Conservation (phyloP, 37 sponge, comb jelly and placozoan species). For the Ianthella basta region DNA sequence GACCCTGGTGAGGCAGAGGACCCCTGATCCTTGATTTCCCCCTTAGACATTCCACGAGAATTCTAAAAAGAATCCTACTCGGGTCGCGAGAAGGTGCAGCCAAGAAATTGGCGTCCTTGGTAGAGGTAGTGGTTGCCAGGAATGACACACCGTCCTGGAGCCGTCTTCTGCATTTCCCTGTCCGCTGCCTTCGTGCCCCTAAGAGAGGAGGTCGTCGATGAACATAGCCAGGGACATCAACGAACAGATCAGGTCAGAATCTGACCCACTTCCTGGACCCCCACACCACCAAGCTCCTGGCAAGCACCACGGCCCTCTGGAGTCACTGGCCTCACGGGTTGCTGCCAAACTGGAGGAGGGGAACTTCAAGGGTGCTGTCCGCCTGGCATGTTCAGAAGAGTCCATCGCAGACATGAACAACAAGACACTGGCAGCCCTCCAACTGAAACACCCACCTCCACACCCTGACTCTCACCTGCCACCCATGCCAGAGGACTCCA, state of each 20-base stretch:
- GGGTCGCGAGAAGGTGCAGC: not conserved
- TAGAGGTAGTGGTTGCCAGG: not conserved
- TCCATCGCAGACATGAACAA: not conserved
- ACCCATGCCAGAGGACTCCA: not conserved
- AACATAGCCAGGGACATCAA: not conserved
- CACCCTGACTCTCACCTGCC: not conserved
- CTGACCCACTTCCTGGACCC: not conserved
- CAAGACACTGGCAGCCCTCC: not conserved
- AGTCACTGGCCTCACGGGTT: not conserved
- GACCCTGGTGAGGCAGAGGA: too few species aligned
- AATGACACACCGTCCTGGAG: not conserved
- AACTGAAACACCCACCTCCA: slow-evolving; percentile 7
- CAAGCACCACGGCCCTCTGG: not conserved
- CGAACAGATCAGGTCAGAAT: not conserved
- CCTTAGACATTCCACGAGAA: too few species aligned
- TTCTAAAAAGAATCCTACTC: slow-evolving; percentile 11
- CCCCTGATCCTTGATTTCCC: too few species aligned
- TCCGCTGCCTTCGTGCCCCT: not conserved
- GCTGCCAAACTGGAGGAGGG: slow-evolving; percentile 21
- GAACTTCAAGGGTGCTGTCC: slow-evolving; percentile 4
- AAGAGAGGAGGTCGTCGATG: slow-evolving; percentile 13
- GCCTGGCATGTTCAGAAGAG: slow-evolving; percentile 14
- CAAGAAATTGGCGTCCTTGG: not conserved
- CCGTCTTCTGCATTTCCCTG: slow-evolving; percentile 4
- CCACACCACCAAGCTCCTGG: too few species aligned